These are phyloP conservation scores for Drosophila kanapiae DNA, from an alignment of 1,140 invertebrate genomes.

Conservation along the genomic window DNA sequence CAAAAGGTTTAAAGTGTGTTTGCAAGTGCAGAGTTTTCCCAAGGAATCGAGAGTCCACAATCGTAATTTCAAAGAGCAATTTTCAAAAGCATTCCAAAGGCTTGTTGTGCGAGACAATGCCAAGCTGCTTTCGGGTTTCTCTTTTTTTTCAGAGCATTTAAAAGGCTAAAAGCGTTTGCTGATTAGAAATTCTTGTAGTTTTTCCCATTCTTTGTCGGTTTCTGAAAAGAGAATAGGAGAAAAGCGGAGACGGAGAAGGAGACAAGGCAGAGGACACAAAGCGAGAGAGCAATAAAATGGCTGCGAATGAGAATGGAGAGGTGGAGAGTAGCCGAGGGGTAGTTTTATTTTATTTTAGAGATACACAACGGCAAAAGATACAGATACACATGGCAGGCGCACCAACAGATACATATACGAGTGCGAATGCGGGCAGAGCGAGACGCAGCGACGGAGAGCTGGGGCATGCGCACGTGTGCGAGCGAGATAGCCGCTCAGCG, in stretches of 20 bases:
- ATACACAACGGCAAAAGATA: constrained; percentile 66
- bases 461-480: constrained; percentile 44
- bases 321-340: constrained; percentile 38
- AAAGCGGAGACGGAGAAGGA: too few relatives aligned
- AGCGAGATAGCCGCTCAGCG: constrained; percentile 40
- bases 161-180: constrained; percentile 25
- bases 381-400: constrained; percentile 73
- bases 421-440: constrained; percentile 26
- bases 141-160: constrained; percentile 11
- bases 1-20: constrained; percentile 7
- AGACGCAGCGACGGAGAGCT: constrained; percentile 4
- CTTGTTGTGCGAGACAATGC: constrained; percentile 14
- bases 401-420: constrained; percentile 46
- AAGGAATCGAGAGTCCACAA: constrained; percentile 5
- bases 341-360: constrained; percentile 61
- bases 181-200: constrained; percentile 49
- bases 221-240: constrained; percentile 28
- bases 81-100: constrained; percentile 10
- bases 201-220: constrained; percentile 11
- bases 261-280: constrained; percentile 52
- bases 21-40: not conserved
- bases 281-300: constrained; percentile 75
- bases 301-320: constrained; percentile 69
- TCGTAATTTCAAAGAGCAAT: constrained; percentile 2
- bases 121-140: not conserved